Evolutionary conservation across 2,113 vertebrate species (phyloP).

Genomic region (Menidia beryllina): DNA sequence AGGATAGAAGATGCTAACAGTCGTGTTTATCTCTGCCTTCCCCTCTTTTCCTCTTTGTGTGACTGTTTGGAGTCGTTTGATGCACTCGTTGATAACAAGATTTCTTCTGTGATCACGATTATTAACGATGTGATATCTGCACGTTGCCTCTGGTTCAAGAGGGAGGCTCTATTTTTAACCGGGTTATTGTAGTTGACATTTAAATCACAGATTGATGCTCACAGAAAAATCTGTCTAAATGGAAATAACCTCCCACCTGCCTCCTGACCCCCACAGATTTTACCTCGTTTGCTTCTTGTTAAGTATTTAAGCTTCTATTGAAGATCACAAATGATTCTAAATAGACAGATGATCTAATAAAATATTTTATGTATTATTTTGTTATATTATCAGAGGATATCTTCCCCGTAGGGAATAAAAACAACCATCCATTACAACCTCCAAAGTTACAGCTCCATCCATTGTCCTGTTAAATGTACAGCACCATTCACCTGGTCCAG

Average conservation of each 20-base stretch:
- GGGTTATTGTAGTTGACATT: neutral
- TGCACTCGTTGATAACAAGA: conserved; percentile 42
- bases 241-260: conserved; percentile 12
- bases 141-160: conserved; percentile 13
- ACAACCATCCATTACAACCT: neutral
- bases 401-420: neutral
- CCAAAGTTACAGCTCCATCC: neutral
- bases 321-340: conserved; percentile 8
- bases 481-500: neutral
- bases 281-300: conserved; percentile 45
- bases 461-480: conserved; percentile 11
- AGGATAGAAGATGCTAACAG: conserved; percentile 45
- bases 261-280: conserved; percentile 4
- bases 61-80: conserved; percentile 55
- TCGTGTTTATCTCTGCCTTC: conserved; percentile 11
- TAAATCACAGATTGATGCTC: neutral
- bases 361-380: conserved; percentile 11
- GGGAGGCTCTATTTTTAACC: conserved; percentile 28
- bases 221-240: conserved; percentile 23
- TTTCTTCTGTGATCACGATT: conserved; percentile 23
- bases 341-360: neutral
- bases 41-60: conserved; percentile 58
- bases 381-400: conserved; percentile 11
- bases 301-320: conserved; percentile 7
- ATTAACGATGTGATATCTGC: conserved; percentile 45